A percentile compares a stretch with the other conserved stretches of the same genome.
phyloP scores from a whole-genome alignment of 1,140 invertebrate species.

The Drosophila novamexicana region DNA sequence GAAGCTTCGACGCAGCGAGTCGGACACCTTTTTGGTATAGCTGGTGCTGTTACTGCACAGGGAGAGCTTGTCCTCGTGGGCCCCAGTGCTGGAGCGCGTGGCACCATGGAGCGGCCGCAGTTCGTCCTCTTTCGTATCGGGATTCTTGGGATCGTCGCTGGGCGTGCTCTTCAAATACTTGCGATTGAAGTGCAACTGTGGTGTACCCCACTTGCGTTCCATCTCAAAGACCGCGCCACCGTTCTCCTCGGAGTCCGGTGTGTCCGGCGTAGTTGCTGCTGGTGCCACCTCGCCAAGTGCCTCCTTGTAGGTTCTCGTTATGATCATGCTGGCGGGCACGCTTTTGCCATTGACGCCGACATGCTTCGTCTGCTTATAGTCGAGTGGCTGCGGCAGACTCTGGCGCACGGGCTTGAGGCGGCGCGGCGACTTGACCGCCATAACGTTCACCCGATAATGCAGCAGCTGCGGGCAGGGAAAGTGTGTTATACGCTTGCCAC shows the following conservation, averaged over 20 bases:
- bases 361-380: constrained; percentile 57
- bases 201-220: constrained; percentile 78
- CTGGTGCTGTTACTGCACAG: constrained; percentile 74
- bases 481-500: background rate
- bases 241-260: constrained; percentile 45
- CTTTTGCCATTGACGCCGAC: constrained; percentile 71
- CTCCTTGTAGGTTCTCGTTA: constrained; percentile 73
- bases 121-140: constrained; percentile 39
- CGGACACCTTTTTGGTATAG: constrained; percentile 73
- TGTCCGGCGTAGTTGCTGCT: constrained; percentile 3
- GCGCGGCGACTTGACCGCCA: constrained; percentile 72
- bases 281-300: constrained; percentile 47
- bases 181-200: constrained; percentile 80
- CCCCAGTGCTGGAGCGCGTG: constrained; percentile 9
- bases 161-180: constrained; percentile 69
- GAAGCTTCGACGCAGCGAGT: constrained; percentile 69
- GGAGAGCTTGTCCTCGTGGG: constrained; percentile 69
- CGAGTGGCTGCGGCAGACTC: constrained; percentile 48
- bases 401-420: constrained; percentile 52
- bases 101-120: constrained; percentile 45
- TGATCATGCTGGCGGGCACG: constrained; percentile 71
- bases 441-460: constrained; percentile 72
- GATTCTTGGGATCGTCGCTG: constrained; percentile 32
- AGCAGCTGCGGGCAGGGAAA: constrained; percentile 49
- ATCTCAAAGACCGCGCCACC: constrained; percentile 35